Conservation (phyloP, 2,888 invertebrate genomes). For the Sarcophaga rosellei region DNA sequence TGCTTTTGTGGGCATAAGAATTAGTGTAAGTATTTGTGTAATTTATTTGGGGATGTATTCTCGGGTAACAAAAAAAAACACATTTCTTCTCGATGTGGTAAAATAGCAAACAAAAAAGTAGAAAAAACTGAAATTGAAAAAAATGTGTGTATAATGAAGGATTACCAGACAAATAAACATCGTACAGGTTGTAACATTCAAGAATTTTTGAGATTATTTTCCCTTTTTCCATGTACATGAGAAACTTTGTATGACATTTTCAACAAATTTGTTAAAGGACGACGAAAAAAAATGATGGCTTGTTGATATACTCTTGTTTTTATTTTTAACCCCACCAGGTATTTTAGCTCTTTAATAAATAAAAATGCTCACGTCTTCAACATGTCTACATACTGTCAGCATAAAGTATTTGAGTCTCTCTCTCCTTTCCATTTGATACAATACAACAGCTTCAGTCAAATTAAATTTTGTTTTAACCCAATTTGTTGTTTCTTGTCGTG, state of each 20-base stretch:
- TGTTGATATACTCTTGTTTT: conserved; percentile 6
- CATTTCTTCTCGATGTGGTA: neutral
- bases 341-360: neutral
- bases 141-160: neutral
- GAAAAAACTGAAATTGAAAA: neutral
- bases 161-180: conserved; percentile 19
- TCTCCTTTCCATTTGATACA: too few relatives aligned
- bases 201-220: conserved; percentile 36
- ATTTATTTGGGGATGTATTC: conserved; percentile 46
- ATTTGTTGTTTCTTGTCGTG: too few relatives aligned
- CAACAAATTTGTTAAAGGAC: conserved; percentile 12
- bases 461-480: too few relatives aligned
- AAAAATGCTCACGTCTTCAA: neutral
- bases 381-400: neutral
- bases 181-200: conserved; percentile 38
- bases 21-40: conserved; percentile 27
- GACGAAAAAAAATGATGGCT: neutral
- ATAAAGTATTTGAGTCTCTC: too few relatives aligned
- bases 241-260: conserved; percentile 46
- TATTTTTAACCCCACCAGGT: neutral
- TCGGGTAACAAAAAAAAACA: conserved; percentile 2
- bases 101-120: neutral
- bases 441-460: too few relatives aligned
- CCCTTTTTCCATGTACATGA: conserved; percentile 22
- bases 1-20: neutral